phyloP scores from a whole-genome alignment of 2,888 invertebrate species.

The Leptopilina syphax region DNA sequence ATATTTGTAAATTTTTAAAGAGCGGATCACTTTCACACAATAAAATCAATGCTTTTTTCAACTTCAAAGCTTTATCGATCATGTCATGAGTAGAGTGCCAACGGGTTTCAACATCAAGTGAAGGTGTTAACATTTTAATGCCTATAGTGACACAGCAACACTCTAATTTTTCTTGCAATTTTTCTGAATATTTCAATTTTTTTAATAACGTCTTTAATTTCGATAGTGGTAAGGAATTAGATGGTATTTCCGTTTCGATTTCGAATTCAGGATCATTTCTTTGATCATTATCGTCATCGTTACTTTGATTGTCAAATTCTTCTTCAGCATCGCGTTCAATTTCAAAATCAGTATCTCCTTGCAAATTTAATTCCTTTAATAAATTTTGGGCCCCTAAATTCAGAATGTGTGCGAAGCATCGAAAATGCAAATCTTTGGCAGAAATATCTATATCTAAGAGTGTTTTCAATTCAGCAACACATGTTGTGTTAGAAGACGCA shows the following conservation, averaged over 20 bases:
- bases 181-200: conserved; percentile 52
- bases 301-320: no score
- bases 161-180: conserved; percentile 47
- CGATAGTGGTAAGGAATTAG: conserved; percentile 40
- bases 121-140: conserved; percentile 38
- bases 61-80: conserved; percentile 42
- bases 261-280: not conserved
- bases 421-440: conserved; percentile 40
- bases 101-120: conserved; percentile 48
- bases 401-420: conserved; percentile 40
- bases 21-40: no score
- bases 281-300: not conserved
- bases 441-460: not conserved
- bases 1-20: no score
- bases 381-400: conserved; percentile 43
- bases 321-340: no score
- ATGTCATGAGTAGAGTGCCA: conserved; percentile 53
- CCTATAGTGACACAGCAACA: conserved; percentile 48
- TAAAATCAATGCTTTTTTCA: no score
- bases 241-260: conserved; percentile 7
- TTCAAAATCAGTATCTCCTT: conserved; percentile 27
- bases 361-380: not conserved
- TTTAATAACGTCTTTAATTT: conserved; percentile 50
- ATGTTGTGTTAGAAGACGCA: conserved; percentile 42
- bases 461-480: not conserved